Evolutionary conservation across 2,113 vertebrate genomes (phyloP), one percentile per base, ranked within the genome.

Genomic region (Mustelus asterias): DNA sequence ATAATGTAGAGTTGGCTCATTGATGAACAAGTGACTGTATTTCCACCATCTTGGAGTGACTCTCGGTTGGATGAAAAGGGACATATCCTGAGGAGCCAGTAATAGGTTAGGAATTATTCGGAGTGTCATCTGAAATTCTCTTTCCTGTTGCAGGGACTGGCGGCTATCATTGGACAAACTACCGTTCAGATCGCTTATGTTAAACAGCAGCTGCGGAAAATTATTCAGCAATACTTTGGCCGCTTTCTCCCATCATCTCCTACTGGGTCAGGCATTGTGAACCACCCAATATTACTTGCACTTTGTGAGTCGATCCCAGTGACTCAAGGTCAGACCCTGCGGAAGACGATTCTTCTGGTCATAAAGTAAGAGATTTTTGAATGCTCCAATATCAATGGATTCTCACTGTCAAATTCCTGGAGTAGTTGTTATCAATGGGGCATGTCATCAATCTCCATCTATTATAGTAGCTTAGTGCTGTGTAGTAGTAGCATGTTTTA

Each of bases 241-340:
- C 98, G 99, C 8, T 99, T 99, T 96, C 98, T 99, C 70, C 98
- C 98, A 16, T 96, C 98, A 33, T 97, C 98, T 0, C 98, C 98
- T 0, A 97, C 97, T 0, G 26, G 22, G 0, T 96, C 96, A 24
- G 83, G 96, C 90, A 96, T 97, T 0, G 97, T 97, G 70, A 98
- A 98, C 96, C 99, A 99, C 96, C 99, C 99, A 0, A 96, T 99
- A 97, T 97, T 99, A 95, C 96, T 98, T 93, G 98, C 98, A 13
- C 96, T 98, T 0, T 98, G 98, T 89, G 98, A 98, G 94, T 97
- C 97, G 94, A 96, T 95, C 54, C 96, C 97, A 76, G 97, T 96
- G 41, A 76, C 96, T 33, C 96, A 96, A 11, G 96, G 97, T 95
- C 97, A 96, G 8, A 96, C 85, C 3, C 97, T 98, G 1, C 96